phyloP scores from a whole-genome alignment of 1,140 invertebrate species.

The Dolichoris vasculosae region DNA sequence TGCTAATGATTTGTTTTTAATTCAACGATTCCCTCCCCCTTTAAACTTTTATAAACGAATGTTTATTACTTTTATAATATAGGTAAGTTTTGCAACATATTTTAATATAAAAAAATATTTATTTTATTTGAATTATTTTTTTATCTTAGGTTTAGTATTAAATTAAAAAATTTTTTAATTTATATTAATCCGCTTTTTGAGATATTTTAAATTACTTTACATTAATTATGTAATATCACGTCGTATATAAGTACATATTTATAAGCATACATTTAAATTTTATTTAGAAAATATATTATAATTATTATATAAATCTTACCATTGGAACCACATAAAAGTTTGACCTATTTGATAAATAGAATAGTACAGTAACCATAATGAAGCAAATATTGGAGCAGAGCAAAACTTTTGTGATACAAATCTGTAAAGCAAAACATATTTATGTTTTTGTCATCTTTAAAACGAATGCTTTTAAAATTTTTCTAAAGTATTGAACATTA shows the following conservation, averaged over 20 bases:
- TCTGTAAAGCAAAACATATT: slow-evolving; percentile 71
- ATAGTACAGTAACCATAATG: slow-evolving; percentile 84
- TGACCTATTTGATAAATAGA: slow-evolving; percentile 87
- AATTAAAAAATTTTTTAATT: too few relatives aligned
- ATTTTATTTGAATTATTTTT: too few relatives aligned
- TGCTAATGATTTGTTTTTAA: neutral
- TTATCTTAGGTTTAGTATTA: too few relatives aligned
- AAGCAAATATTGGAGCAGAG: slow-evolving; percentile 78
- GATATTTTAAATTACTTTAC: too few relatives aligned
- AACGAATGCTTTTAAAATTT: neutral
- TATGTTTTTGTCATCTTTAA: neutral
- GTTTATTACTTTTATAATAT: neutral
- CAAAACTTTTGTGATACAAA: slow-evolving; percentile 81
- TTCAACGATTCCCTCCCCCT: too few relatives aligned
- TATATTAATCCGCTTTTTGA: too few relatives aligned
- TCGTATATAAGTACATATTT: too few relatives aligned
- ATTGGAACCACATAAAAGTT: slow-evolving; percentile 86
- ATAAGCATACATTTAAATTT: too few relatives aligned
- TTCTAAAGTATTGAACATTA: slow-evolving; percentile 61
- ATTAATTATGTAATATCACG: too few relatives aligned
- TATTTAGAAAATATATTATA: neutral
- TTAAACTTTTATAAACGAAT: too few relatives aligned
- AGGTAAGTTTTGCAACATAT: neutral
- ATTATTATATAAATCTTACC: slow-evolving; percentile 75
- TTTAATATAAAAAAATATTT: neutral